Evolutionary conservation across 1,140 invertebrate genomes (phyloP).

Genomic region (Zaprionus capensis): DNA sequence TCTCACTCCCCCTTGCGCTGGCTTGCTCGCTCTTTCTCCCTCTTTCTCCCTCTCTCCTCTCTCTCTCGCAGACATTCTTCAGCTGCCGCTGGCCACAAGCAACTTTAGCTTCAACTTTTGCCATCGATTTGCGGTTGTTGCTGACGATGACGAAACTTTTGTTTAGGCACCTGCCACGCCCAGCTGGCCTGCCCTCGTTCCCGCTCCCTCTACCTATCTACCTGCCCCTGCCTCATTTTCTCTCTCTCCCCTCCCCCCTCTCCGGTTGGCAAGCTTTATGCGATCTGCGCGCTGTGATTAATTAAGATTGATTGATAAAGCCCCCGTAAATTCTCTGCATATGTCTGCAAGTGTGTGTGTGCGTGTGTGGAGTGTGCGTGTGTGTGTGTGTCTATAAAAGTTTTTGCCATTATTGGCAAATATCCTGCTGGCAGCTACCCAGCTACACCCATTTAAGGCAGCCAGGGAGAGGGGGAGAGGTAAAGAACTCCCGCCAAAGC

Average conservation of each 20-base stretch:
- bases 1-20: background rate
- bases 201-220: constrained; percentile 4
- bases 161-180: constrained; percentile 67
- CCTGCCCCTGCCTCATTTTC: constrained; percentile 12
- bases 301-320: constrained; percentile 84
- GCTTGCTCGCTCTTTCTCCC: background rate
- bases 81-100: background rate
- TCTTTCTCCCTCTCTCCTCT: background rate
- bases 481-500: constrained; percentile 23
- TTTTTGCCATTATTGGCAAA: constrained; percentile 81
- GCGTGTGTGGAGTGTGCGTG: constrained; percentile 28
- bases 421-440: constrained; percentile 74
- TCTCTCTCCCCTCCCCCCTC: background rate
- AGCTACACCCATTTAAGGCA: constrained; percentile 44
- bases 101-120: constrained; percentile 39
- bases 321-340: constrained; percentile 47
- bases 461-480: background rate
- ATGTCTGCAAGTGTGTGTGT: constrained; percentile 26
- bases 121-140: constrained; percentile 57
- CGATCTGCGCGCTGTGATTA: constrained; percentile 79
- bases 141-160: constrained; percentile 71
- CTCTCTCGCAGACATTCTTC: background rate
- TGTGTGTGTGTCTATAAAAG: constrained; percentile 74
- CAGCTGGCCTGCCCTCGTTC: background rate
- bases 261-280: constrained; percentile 56